phyloP scores from a whole-genome alignment of 2,797 vertebrate species.

The Eulemur rubriventer region DNA sequence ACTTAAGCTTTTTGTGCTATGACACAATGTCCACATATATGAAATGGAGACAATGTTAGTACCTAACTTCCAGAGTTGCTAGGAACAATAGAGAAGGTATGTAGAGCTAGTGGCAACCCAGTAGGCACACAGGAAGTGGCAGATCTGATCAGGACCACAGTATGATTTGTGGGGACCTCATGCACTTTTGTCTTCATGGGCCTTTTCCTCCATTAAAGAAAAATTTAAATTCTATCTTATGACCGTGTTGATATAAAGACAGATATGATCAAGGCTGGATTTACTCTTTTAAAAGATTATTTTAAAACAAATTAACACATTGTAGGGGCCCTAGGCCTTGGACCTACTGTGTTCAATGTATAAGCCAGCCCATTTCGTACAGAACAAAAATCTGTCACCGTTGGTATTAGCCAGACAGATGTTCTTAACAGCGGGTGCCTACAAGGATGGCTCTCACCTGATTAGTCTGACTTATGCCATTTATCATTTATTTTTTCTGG shows the following conservation, averaged over 20 bases:
- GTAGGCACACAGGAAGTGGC: neutral
- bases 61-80: neutral
- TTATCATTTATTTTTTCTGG: neutral
- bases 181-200: neutral
- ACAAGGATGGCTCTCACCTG: neutral
- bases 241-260: neutral
- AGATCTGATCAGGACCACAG: neutral
- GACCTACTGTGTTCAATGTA: rapidly evolving
- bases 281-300: neutral
- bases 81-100: neutral
- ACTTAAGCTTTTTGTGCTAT: neutral
- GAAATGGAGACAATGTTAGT: neutral
- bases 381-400: neutral
- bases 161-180: neutral
- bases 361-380: neutral
- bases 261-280: neutral
- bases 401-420: neutral
- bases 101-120: neutral
- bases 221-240: neutral
- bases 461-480: neutral
- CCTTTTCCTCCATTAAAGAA: neutral
- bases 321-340: neutral
- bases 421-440: neutral
- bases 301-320: neutral
- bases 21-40: neutral